These are phyloP conservation scores for Lagopus muta DNA, from an alignment of 2,113 vertebrate species.

Conservation along the genomic window DNA sequence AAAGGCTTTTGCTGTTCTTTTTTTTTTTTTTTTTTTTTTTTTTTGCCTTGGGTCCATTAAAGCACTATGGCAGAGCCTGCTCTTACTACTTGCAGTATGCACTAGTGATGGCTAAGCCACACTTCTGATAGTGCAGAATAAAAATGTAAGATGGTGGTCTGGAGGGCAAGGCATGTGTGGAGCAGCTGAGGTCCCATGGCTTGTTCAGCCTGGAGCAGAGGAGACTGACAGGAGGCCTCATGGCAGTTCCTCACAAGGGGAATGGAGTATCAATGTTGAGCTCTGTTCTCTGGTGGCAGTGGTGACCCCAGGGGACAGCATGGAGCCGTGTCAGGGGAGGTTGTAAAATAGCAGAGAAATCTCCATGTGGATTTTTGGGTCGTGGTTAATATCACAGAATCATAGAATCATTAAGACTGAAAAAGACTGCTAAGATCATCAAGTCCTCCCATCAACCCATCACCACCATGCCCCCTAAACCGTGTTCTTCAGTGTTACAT, in stretches of 20 bases:
- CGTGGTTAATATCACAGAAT: background rate
- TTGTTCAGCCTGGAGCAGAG: background rate
- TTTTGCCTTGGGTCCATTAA: background rate
- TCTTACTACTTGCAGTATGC: background rate
- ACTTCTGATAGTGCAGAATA: background rate
- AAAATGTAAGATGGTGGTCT: background rate
- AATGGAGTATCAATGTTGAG: background rate
- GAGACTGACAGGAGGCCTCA: background rate
- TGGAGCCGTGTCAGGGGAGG: background rate
- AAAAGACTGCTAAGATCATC: too few species aligned
- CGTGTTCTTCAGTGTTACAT: too few species aligned
- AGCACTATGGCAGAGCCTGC: background rate
- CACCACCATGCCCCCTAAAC: too few species aligned
- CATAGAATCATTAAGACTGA: too few species aligned
- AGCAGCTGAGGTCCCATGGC: background rate
- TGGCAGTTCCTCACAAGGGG: background rate
- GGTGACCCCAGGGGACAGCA: background rate
- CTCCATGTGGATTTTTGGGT: background rate
- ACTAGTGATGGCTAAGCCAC: accelerated
- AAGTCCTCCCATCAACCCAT: too few species aligned
- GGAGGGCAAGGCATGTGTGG: background rate
- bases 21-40: background rate
- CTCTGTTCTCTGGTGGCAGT: background rate
- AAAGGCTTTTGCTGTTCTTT: background rate
- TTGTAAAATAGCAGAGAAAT: background rate